phyloP scores from a whole-genome alignment of 1,140 invertebrate genomes.

The Melanaphis sacchari region DNA sequence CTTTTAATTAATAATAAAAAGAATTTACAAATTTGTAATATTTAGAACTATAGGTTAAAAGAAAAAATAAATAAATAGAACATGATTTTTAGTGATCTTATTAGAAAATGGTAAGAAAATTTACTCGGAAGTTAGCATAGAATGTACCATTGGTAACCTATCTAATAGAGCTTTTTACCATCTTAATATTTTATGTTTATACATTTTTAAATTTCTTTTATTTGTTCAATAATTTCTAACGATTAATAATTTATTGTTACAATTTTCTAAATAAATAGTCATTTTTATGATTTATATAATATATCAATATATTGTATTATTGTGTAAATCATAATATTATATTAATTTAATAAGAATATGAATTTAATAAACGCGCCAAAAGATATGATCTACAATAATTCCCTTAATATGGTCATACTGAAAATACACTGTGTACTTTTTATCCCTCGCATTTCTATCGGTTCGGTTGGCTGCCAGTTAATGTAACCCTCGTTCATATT shows the following conservation, averaged over 20 bases:
- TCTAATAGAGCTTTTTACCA: too few species aligned
- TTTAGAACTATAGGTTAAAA: too few species aligned
- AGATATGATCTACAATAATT: background rate
- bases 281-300: too few species aligned
- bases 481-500: background rate
- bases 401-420: slow-evolving; percentile 15
- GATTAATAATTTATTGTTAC: background rate
- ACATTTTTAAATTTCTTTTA: background rate
- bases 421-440: background rate
- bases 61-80: too few species aligned
- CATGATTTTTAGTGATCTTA: too few species aligned
- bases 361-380: background rate
- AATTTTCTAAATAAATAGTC: background rate
- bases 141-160: too few species aligned
- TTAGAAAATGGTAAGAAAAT: too few species aligned
- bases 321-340: background rate
- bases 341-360: too few species aligned
- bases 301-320: background rate
- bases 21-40: too few species aligned
- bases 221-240: background rate
- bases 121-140: too few species aligned
- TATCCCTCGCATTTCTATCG: background rate
- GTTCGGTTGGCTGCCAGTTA: background rate
- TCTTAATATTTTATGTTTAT: too few species aligned
- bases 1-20: too few species aligned